phyloP scores from a whole-genome alignment of 2,797 vertebrate species.

The Linurgus olivaceus region DNA sequence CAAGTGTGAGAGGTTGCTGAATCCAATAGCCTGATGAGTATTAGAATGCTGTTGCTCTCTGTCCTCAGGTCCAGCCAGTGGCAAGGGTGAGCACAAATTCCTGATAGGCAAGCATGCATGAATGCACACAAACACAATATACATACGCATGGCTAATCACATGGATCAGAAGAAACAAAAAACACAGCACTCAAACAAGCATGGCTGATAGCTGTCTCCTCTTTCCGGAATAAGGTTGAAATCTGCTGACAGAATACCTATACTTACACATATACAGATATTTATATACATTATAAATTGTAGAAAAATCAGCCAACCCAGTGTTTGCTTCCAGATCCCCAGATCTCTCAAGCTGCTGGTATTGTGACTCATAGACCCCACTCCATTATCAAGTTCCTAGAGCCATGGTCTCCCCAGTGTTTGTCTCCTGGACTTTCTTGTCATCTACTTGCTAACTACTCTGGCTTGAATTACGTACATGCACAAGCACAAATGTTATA shows the following conservation, averaged over 20 bases:
- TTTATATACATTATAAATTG: background rate
- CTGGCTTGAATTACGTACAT: background rate
- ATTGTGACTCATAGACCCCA: background rate
- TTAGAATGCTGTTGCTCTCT: background rate
- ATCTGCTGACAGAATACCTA: background rate
- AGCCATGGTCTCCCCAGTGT: background rate
- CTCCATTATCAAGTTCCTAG: background rate
- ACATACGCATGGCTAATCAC: background rate
- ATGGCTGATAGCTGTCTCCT: background rate
- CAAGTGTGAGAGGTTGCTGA: background rate
- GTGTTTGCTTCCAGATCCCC: background rate
- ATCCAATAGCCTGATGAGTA: background rate
- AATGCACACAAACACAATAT: background rate
- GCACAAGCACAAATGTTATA: background rate
- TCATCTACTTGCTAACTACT: background rate
- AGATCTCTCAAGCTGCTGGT: background rate
- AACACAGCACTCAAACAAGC: background rate
- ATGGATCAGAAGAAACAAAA: background rate
- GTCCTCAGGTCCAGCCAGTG: background rate
- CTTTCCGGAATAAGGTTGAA: background rate
- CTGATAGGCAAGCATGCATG: background rate
- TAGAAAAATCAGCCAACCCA: background rate
- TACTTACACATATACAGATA: background rate
- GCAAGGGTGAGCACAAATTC: background rate
- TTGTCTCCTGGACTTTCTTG: background rate